These are phyloP conservation scores for Pholis gunnellus DNA, from an alignment of 2,113 vertebrate species.

Conservation along the genomic window DNA sequence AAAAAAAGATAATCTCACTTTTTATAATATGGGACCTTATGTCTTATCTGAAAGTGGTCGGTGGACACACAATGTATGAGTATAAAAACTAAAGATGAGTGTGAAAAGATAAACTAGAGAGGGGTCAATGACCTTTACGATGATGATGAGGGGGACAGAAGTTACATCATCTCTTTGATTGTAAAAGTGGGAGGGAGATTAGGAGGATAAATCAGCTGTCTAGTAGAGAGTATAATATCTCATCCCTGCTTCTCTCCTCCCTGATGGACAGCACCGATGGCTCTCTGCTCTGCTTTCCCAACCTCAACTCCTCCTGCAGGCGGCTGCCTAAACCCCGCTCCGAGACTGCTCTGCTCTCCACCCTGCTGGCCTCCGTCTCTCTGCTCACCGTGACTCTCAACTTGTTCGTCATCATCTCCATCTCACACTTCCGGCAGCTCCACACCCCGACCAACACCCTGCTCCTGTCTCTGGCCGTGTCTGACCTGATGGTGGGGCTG, in stretches of 20 bases:
- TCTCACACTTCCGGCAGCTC: slow-evolving; percentile 71
- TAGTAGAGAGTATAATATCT: not conserved
- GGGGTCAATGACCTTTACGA: too few species aligned
- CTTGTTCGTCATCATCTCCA: slow-evolving; percentile 48
- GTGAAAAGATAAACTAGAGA: too few species aligned
- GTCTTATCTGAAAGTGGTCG: too few species aligned
- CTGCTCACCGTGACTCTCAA: slow-evolving; percentile 50
- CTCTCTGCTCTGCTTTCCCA: slow-evolving; percentile 43
- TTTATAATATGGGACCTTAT: too few species aligned
- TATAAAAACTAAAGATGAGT: too few species aligned
- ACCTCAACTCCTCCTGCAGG: slow-evolving; percentile 55
- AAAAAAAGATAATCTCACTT: too few species aligned
- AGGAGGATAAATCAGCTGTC: slow-evolving; percentile 23
- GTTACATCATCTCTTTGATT: not conserved
- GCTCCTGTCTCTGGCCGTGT: slow-evolving; percentile 52
- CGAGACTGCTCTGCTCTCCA: not conserved
- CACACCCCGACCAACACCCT: slow-evolving; percentile 77
- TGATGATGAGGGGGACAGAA: not conserved
- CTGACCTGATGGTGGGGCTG: slow-evolving; percentile 43
- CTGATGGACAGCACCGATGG: slow-evolving; percentile 1
- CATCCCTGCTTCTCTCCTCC: not conserved
- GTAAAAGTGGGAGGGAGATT: too few species aligned
- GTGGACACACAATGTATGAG: too few species aligned
- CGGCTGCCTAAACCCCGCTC: not conserved
- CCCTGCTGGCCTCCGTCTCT: slow-evolving; percentile 17